Conservation (phyloP, 1,140 invertebrate species). For the Macrobrachium rosenbergii region DNA sequence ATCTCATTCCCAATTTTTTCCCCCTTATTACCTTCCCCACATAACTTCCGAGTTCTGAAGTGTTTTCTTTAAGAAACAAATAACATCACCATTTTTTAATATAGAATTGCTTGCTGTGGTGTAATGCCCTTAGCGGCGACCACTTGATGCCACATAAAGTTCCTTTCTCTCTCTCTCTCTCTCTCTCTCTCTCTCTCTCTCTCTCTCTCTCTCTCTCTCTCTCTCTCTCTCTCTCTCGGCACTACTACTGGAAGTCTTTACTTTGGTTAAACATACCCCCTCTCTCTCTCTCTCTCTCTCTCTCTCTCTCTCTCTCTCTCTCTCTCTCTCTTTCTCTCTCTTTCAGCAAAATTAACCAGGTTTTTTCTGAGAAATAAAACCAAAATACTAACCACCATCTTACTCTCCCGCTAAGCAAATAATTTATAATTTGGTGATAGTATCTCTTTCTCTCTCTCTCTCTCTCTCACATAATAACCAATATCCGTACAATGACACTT, state of each 20-base stretch:
- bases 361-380: not conserved
- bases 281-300: no score
- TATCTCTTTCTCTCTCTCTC: constrained; percentile 1
- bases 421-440: not conserved
- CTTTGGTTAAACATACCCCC: no score
- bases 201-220: not conserved
- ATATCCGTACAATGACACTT: not conserved
- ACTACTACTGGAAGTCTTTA: no score
- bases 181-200: not conserved
- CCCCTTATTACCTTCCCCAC: no score
- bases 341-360: not conserved
- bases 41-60: no score
- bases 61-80: no score
- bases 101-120: no score
- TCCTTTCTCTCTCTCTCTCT: constrained; percentile 1
- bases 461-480: not conserved
- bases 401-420: not conserved
- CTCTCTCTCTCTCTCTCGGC: not conserved
- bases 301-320: not conserved
- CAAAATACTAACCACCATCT: not conserved
- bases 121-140: no score
- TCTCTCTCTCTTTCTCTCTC: not conserved
- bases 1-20: not conserved
- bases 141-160: no score
- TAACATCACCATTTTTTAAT: no score